Percentiles rank a stretch among this genome's conserved stretches.
phyloP scores from a whole-genome alignment of 2,888 invertebrate species.

The Xestobium rufovillosum region DNA sequence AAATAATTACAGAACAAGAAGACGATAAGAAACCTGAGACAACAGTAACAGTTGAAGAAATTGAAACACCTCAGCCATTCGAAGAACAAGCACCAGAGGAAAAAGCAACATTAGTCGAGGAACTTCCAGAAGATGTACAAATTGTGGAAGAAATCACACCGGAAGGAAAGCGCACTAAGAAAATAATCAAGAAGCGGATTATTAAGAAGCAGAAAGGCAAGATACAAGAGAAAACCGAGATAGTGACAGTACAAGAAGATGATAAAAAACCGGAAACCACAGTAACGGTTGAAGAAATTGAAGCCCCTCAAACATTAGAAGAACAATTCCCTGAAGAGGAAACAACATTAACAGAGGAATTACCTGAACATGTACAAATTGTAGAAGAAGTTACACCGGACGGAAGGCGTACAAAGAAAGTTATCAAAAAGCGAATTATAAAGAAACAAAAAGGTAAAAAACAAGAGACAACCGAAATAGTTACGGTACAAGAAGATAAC shows the following conservation, averaged over 20 bases:
- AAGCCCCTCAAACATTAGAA: too few species aligned
- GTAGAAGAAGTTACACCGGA: not conserved
- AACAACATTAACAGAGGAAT: too few species aligned
- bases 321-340: too few species aligned
- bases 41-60: constrained; percentile 38
- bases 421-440: constrained; percentile 39
- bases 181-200: constrained; percentile 26
- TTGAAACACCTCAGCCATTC: too few species aligned
- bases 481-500: constrained; percentile 24
- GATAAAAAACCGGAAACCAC: not conserved
- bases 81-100: constrained; percentile 18
- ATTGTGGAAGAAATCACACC: constrained; percentile 6
- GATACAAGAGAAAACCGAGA: constrained; percentile 13
- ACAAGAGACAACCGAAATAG: constrained; percentile 33
- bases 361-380: not conserved
- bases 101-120: too few species aligned
- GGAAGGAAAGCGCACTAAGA: constrained; percentile 18
- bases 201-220: constrained; percentile 31
- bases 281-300: not conserved
- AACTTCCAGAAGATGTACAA: constrained; percentile 20
- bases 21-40: constrained; percentile 39
- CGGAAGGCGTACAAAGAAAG: constrained; percentile 24
- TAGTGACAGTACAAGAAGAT: not conserved
- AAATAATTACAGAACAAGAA: constrained; percentile 46
- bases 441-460: constrained; percentile 40